Percentiles rank a stretch among this genome's conserved stretches.
Evolutionary conservation across 2,888 invertebrate species (phyloP).

Genomic region (Craniophora ligustri): DNA sequence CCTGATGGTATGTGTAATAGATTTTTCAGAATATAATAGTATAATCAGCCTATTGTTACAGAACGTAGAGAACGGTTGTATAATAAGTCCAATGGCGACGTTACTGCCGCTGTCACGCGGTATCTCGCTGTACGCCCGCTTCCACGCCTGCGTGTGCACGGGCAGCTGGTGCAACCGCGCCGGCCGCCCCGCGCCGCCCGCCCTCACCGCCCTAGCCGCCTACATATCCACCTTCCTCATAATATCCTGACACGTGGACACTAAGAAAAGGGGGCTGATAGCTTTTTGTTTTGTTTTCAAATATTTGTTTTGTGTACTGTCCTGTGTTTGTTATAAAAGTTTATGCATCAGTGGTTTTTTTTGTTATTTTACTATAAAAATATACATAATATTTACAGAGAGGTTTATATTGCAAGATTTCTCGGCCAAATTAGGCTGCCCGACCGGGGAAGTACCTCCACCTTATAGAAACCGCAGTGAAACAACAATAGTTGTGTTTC

Average conservation of each 20-base stretch:
- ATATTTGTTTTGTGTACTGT: constrained; percentile 1
- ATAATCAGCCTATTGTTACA: too few relatives aligned
- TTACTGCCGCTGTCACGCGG: constrained; percentile 75
- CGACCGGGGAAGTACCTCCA: too few relatives aligned
- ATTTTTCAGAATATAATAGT: too few relatives aligned
- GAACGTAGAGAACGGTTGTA: constrained; percentile 73
- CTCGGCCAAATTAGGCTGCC: too few relatives aligned
- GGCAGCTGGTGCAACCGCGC: constrained; percentile 72
- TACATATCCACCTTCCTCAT: too few relatives aligned
- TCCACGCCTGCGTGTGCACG: constrained; percentile 79
- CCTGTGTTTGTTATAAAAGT: neutral
- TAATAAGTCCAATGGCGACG: constrained; percentile 75
- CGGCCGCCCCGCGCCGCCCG: neutral
- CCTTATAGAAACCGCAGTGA: too few relatives aligned
- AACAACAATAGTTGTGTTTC: too few relatives aligned
- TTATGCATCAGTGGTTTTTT: neutral
- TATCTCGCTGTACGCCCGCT: constrained; percentile 76
- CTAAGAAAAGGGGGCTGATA: too few relatives aligned
- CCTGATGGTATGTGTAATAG: too few relatives aligned
- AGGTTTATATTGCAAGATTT: too few relatives aligned
- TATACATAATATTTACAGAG: too few relatives aligned
- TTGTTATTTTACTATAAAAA: neutral
- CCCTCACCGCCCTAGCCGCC: neutral
- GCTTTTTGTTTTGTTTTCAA: neutral
- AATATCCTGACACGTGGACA: too few relatives aligned